Evolutionary conservation across 2,888 invertebrate genomes (phyloP).

Genomic region (Epinotia brunnichana): DNA sequence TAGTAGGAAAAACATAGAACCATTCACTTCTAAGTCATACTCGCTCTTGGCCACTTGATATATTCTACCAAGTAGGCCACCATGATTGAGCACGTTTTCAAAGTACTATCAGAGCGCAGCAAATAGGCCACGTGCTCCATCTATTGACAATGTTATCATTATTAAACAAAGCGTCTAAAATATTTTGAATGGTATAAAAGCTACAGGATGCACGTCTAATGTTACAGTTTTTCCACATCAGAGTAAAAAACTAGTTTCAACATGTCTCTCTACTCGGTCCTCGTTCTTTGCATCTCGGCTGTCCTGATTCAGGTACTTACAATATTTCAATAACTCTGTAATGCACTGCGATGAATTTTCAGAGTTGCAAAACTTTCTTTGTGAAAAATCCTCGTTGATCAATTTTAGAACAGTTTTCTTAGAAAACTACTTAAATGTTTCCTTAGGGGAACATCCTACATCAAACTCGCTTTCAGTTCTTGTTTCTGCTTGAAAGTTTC

Average conservation of each 20-base stretch:
- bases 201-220: neutral
- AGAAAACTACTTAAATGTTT: no score
- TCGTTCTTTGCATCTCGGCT: conserved; percentile 19
- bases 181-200: neutral
- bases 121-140: neutral
- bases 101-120: conserved; percentile 49
- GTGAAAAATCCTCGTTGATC: no score
- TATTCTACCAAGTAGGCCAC: neutral
- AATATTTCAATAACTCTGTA: no score
- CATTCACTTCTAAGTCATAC: neutral
- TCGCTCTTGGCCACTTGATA: neutral
- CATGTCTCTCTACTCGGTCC: conserved; percentile 30
- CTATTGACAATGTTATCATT: neutral
- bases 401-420: no score
- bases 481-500: no score
- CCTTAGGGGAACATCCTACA: no score
- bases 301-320: conserved; percentile 29
- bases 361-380: no score
- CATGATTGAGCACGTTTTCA: neutral
- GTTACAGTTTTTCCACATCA: neutral
- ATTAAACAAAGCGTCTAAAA: neutral
- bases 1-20: no score
- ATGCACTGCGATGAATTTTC: no score
- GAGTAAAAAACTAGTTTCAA: neutral
- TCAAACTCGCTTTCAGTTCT: no score